phyloP scores from a whole-genome alignment of 2,888 invertebrate genomes.

The Anoplius nigerrimus region DNA sequence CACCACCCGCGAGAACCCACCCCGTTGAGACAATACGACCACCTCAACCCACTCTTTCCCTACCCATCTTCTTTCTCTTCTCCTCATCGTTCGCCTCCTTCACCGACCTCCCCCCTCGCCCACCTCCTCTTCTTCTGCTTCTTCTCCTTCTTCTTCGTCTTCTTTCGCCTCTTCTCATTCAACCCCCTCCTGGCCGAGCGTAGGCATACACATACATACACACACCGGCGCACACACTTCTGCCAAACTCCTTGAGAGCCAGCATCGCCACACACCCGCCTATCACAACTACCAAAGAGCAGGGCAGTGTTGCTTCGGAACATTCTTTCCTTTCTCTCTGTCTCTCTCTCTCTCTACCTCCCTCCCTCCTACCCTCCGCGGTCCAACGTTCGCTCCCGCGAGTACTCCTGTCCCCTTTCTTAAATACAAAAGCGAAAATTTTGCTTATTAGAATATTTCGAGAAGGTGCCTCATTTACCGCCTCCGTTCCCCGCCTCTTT shows the following conservation, averaged over 20 bases:
- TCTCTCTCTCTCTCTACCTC: constrained; percentile 29
- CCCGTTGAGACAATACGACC: constrained; percentile 71
- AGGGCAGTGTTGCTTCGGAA: constrained; percentile 48
- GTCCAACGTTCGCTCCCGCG: constrained; percentile 30
- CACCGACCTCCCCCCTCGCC: constrained; percentile 13
- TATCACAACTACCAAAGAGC: constrained; percentile 51
- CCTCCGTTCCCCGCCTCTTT: constrained; percentile 10
- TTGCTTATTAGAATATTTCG: constrained; percentile 73
- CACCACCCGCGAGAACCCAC: constrained; percentile 65
- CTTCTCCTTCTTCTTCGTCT: constrained; percentile 29
- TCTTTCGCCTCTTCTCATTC: constrained; percentile 22
- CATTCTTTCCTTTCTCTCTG: constrained; percentile 43
- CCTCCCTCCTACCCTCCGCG: constrained; percentile 22
- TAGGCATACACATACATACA: too few species aligned
- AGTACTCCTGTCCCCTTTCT: constrained; percentile 68
- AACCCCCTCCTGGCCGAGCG: constrained; percentile 3
- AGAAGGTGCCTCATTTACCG: too few species aligned
- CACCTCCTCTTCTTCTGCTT: constrained; percentile 30
- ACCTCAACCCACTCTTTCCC: constrained; percentile 46
- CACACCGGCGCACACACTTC: constrained; percentile 21
- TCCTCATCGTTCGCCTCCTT: constrained; percentile 14
- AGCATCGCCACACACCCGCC: constrained; percentile 60
- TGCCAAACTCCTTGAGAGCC: constrained; percentile 61
- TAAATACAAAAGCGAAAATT: constrained; percentile 73
- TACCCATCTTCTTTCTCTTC: constrained; percentile 34